phyloP scores from a whole-genome alignment of 1,140 invertebrate species.

The Magallana ariakensis region DNA sequence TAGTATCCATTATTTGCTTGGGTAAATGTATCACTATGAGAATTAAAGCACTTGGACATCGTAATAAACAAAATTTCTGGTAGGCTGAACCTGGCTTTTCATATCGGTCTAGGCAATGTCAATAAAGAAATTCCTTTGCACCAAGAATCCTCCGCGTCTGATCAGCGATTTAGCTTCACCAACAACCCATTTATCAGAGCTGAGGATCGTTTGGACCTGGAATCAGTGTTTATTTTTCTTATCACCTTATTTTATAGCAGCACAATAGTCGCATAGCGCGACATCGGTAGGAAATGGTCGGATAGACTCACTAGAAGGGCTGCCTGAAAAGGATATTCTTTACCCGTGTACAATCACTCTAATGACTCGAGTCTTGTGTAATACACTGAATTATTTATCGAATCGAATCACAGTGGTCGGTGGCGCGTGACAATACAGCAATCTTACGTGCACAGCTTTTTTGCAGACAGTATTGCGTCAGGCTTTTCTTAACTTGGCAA shows the following conservation, averaged over 20 bases:
- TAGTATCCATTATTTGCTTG: not conserved
- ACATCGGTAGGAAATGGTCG: not conserved
- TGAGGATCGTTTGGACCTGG: not conserved
- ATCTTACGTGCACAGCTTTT: not conserved
- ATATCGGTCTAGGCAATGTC: not conserved
- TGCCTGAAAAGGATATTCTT: not conserved
- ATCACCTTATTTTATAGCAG: not conserved
- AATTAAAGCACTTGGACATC: not conserved
- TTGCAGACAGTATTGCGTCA: not conserved
- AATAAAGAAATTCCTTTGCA: not conserved
- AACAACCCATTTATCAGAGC: not conserved
- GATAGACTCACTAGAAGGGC: not conserved
- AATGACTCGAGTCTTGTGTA: not conserved
- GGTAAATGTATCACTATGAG: not conserved
- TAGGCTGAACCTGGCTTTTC: not conserved
- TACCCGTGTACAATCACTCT: not conserved
- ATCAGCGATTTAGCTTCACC: not conserved
- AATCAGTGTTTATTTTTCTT: not conserved
- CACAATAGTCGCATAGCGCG: not conserved
- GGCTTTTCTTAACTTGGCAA: not conserved
- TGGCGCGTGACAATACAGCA: not conserved
- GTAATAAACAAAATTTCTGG: not conserved
- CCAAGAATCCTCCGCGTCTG: not conserved
- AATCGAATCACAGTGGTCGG: not conserved
- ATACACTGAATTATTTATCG: not conserved